Conservation (phyloP, 1,140 invertebrate genomes). For the Tribolium castaneum region DNA sequence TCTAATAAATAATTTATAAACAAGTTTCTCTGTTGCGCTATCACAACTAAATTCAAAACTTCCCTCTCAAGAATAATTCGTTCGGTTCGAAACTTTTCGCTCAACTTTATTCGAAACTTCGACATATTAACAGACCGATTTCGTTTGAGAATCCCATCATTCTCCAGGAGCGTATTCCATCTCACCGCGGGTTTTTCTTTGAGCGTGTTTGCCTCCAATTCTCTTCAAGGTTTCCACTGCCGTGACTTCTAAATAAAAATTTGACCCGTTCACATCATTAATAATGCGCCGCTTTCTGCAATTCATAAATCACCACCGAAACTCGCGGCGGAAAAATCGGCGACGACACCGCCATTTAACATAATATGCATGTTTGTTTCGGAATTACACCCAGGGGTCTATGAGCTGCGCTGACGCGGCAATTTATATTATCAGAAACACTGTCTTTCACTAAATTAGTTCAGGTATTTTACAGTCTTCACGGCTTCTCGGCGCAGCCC, state of each 20-base stretch:
- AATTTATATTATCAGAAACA: slow-evolving; percentile 25
- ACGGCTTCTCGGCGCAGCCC: not conserved
- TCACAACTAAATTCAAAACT: slow-evolving; percentile 33
- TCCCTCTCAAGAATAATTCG: slow-evolving; percentile 27
- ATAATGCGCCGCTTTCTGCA: slow-evolving; percentile 29
- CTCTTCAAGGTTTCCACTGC: slow-evolving; percentile 24
- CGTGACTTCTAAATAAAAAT: slow-evolving; percentile 34
- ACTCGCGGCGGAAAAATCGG: slow-evolving; percentile 13
- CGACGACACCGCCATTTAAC: slow-evolving; percentile 12
- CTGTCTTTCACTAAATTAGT: slow-evolving; percentile 34
- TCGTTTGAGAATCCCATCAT: slow-evolving; percentile 20
- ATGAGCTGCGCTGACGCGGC: not conserved
- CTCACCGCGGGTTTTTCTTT: slow-evolving; percentile 4
- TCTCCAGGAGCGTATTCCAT: slow-evolving; percentile 7
- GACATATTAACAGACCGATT: slow-evolving; percentile 33
- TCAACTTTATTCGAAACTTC: slow-evolving; percentile 13
- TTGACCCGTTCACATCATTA: slow-evolving; percentile 30
- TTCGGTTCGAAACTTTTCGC: slow-evolving; percentile 2
- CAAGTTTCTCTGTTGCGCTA: slow-evolving; percentile 28
- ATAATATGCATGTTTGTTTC: slow-evolving; percentile 1
- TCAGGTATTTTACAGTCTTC: slow-evolving; percentile 18
- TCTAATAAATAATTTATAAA: slow-evolving; percentile 35
- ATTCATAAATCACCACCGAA: slow-evolving; percentile 11
- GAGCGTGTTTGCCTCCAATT: slow-evolving; percentile 26
- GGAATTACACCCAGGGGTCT: not conserved